Conservation (phyloP, 2,113 vertebrate species). For the Echinops telfairi region DNA sequence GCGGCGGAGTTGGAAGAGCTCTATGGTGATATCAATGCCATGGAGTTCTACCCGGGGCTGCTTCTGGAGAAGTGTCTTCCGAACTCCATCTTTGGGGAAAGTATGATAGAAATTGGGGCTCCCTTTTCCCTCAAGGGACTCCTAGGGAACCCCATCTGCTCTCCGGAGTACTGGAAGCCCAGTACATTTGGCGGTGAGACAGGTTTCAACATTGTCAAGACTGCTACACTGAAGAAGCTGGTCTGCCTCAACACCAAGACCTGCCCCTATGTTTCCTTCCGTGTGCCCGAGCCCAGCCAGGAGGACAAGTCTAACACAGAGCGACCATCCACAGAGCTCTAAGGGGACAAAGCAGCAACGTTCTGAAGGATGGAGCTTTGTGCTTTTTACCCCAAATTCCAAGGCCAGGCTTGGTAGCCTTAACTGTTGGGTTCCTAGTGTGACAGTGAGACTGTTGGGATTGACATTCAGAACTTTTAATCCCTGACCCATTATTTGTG, state of each 20-base stretch:
- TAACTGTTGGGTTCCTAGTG: constrained; percentile 10
- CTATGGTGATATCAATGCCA: constrained; percentile 95
- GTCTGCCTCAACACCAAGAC: constrained; percentile 94
- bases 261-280: constrained; percentile 94
- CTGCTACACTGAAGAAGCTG: constrained; percentile 90
- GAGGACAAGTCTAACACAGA: not conserved
- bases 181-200: constrained; percentile 95
- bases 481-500: constrained; percentile 32
- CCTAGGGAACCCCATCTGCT: constrained; percentile 97
- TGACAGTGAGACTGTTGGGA: not conserved
- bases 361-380: constrained; percentile 11
- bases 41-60: constrained; percentile 94
- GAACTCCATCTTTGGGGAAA: constrained; percentile 94
- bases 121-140: constrained; percentile 98
- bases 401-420: not conserved
- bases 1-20: constrained; percentile 91
- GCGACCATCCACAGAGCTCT: constrained; percentile 84
- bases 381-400: not conserved
- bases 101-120: constrained; percentile 97
- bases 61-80: constrained; percentile 92
- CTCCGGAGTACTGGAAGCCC: constrained; percentile 97
- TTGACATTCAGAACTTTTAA: constrained; percentile 27
- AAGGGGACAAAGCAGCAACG: not conserved
- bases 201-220: constrained; percentile 94
- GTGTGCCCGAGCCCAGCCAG: constrained; percentile 76